Evolutionary conservation across 2,888 invertebrate species (phyloP).

Genomic region (Antheraea yamamai): DNA sequence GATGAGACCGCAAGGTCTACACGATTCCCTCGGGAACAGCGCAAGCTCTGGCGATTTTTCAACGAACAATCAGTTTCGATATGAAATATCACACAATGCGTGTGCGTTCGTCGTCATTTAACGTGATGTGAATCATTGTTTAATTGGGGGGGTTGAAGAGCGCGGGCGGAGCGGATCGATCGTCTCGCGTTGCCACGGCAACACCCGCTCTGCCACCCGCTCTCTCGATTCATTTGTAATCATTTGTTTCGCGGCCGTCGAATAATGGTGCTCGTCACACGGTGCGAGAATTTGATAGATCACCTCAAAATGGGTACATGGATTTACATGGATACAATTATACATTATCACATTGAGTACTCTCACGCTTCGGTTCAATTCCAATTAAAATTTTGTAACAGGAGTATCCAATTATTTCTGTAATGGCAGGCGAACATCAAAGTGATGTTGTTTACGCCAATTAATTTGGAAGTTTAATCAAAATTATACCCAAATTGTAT

Average conservation of each 20-base stretch:
- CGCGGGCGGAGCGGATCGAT: slow-evolving; percentile 66
- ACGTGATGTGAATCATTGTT: slow-evolving; percentile 75
- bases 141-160: slow-evolving; percentile 66
- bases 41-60: slow-evolving; percentile 18
- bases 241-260: slow-evolving; percentile 79
- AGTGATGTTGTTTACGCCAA: background rate
- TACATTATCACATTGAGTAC: slow-evolving; percentile 34
- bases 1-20: slow-evolving; percentile 9
- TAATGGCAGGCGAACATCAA: slow-evolving; percentile 2
- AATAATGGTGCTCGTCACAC: slow-evolving; percentile 73
- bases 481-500: background rate
- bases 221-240: slow-evolving; percentile 77
- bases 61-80: slow-evolving; percentile 30
- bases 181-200: slow-evolving; percentile 73
- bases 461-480: background rate
- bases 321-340: slow-evolving; percentile 39
- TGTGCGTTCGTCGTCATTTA: slow-evolving; percentile 63
- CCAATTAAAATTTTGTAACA: slow-evolving; percentile 12
- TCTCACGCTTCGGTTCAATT: slow-evolving; percentile 5
- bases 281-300: slow-evolving; percentile 71
- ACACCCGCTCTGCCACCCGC: slow-evolving; percentile 52
- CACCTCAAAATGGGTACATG: slow-evolving; percentile 40
- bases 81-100: slow-evolving; percentile 42
- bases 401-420: slow-evolving; percentile 16
- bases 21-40: slow-evolving; percentile 19